Evolutionary conservation across 37 sponge, comb jelly and placozoan genomes (phyloP).

Genomic region (Eunapius fragilis): DNA sequence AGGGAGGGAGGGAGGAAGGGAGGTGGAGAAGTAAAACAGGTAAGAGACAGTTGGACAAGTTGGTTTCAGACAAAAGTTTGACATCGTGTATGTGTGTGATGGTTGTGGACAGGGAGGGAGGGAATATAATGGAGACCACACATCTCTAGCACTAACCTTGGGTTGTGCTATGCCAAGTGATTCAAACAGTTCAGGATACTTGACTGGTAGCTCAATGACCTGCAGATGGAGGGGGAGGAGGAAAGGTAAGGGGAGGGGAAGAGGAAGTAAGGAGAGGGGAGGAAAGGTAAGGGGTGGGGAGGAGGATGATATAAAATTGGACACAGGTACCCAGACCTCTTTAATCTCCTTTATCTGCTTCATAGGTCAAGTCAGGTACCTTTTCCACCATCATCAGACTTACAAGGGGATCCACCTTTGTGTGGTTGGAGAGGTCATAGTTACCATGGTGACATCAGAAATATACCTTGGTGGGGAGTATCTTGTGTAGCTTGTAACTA

Average conservation of each 20-base stretch:
- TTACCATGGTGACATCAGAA: neutral
- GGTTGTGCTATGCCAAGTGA: slow-evolving; percentile 98
- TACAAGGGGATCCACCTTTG: slow-evolving; percentile 98
- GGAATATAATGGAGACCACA: too few species aligned
- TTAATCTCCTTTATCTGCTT: slow-evolving; percentile 99
- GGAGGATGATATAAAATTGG: slow-evolving; percentile 7
- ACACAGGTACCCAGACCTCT: slow-evolving; percentile 54
- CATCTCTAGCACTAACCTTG: too few species aligned
- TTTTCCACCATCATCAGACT: slow-evolving; percentile 99
- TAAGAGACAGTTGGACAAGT: too few species aligned
- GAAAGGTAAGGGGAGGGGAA: neutral
- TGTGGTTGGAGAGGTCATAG: neutral
- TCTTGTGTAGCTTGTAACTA: slow-evolving; percentile 97
- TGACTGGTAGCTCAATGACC: slow-evolving; percentile 98
- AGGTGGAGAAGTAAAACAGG: too few species aligned
- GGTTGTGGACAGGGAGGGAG: too few species aligned
- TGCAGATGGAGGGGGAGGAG: neutral
- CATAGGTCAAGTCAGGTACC: slow-evolving; percentile 98
- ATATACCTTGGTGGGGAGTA: slow-evolving; percentile 93
- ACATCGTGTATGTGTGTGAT: too few species aligned
- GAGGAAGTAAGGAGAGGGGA: neutral
- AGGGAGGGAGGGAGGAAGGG: too few species aligned
- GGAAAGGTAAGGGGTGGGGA: neutral
- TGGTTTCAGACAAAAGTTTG: too few species aligned
- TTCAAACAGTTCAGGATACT: slow-evolving; percentile 98